Evolutionary conservation across 2,113 vertebrate species (phyloP), one percentile per base, ranked within the genome.

Genomic region (Mellivora capensis): DNA sequence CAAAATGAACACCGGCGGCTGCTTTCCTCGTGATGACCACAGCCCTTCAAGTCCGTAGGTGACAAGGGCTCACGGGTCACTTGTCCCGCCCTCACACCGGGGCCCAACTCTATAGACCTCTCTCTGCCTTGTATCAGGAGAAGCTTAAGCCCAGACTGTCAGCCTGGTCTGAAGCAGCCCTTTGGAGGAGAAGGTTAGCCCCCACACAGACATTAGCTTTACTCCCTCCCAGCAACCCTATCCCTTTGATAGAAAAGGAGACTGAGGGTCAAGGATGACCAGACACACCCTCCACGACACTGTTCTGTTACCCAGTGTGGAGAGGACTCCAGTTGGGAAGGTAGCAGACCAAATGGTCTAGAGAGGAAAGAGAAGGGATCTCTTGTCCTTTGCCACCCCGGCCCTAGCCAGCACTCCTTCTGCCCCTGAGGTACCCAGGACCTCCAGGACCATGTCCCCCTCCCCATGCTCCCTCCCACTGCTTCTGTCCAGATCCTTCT

Each of bases 21-120:
- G 34, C 47, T 17, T 18, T 7, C 1, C 7, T 23, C 25, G 2
- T 39, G 4, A 20, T 67, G 82, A n/a, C 27, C 49, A 2, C 2
- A 14, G 3, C 34, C 54, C 17, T n/a, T 37, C 79, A 18, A 4
- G 49, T 44, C 31, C 23, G 44, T 39, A 87, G 54, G 71, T 61
- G 62, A 11, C 10, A 3, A 29, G 10, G 14, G 44, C 64, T 57
- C 17, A 14, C 0, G 0, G 42, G 18, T 61, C 79, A 42, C n/a
- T 74, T 29, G 74, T 7, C 29, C 67, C 54, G 23, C 69, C 69
- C 69, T 39, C 62, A 23, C 29, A 2, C 52, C 9, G 20, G 82
- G 17, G 13, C 23, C 82, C 29, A 39, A 21, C 69, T 54, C 1
- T 47, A 27, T 23, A 42, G 47, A 37, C 69, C 31, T 54, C 13